phyloP scores from a whole-genome alignment of 2,888 invertebrate genomes.

The Ormyrus labotus region DNA sequence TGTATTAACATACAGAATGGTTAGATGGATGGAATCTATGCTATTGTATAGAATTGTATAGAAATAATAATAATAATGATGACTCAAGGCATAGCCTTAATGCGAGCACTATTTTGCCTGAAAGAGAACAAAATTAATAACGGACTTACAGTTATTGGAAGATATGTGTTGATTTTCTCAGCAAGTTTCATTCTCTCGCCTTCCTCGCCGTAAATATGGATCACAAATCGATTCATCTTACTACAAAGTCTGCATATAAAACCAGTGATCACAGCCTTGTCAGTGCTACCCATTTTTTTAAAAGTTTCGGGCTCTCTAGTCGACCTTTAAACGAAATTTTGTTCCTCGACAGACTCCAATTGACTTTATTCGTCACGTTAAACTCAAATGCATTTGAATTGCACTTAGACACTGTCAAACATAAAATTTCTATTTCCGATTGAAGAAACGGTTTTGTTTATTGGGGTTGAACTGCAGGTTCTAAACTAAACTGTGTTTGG shows the following conservation, averaged over 20 bases:
- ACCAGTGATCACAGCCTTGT: conserved; percentile 87
- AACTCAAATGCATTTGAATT: conserved; percentile 27
- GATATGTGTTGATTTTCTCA: conserved; percentile 87
- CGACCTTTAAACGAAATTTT: conserved; percentile 15
- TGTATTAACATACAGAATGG: background rate
- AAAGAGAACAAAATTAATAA: conserved; percentile 7
- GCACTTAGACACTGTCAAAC: conserved; percentile 35
- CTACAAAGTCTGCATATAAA: conserved; percentile 91
- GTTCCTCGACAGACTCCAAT: background rate
- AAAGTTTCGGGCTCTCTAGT: background rate
- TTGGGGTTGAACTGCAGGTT: conserved; percentile 33
- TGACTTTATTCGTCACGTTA: background rate
- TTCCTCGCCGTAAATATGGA: conserved; percentile 89
- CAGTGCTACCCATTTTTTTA: conserved; percentile 86
- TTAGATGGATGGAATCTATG: background rate
- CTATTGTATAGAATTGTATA: background rate
- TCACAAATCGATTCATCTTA: conserved; percentile 89
- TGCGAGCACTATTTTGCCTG: background rate
- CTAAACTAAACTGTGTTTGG: conserved; percentile 48
- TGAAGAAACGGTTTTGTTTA: conserved; percentile 50
- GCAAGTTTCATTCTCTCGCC: conserved; percentile 85
- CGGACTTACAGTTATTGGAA: conserved; percentile 84
- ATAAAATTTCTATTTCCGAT: conserved; percentile 42
- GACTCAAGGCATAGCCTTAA: background rate
- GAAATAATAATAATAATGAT: conserved; percentile 33